Conservation (phyloP, 2,797 vertebrate species). For the Potorous gilbertii region DNA sequence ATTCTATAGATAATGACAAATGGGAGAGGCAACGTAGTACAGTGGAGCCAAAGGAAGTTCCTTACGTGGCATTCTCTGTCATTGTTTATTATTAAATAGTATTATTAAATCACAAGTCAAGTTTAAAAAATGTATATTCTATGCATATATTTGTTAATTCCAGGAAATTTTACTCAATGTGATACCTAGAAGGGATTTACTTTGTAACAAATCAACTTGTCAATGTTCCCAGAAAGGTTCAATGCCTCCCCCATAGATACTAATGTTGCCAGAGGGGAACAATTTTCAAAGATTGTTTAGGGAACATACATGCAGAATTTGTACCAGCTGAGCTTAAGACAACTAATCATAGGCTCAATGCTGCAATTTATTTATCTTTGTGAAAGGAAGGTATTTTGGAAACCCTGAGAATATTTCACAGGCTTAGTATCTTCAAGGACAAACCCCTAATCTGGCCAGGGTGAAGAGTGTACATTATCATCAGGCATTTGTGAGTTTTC, state of each 20-base stretch:
- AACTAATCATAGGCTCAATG: not conserved
- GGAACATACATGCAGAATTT: not conserved
- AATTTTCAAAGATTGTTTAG: not conserved
- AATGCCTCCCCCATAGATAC: not conserved
- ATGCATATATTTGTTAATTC: not conserved
- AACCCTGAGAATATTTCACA: not conserved
- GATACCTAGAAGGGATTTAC: not conserved
- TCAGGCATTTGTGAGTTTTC: not conserved
- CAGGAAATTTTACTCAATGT: not conserved
- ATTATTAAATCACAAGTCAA: not conserved
- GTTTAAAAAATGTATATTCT: not conserved
- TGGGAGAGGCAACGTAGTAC: not conserved
- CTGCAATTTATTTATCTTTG: not conserved
- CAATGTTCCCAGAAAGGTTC: not conserved
- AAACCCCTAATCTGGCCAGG: not conserved
- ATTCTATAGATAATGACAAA: not conserved
- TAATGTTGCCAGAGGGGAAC: not conserved
- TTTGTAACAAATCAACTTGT: not conserved
- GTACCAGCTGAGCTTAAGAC: not conserved
- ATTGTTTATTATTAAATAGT: not conserved
- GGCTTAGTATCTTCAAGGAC: not conserved
- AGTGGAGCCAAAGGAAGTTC: not conserved
- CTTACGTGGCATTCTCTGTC: not conserved
- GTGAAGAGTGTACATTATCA: not conserved
- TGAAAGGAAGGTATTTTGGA: not conserved